Conservation (phyloP, 2,113 vertebrate genomes). For the Edolisoma coerulescens region DNA sequence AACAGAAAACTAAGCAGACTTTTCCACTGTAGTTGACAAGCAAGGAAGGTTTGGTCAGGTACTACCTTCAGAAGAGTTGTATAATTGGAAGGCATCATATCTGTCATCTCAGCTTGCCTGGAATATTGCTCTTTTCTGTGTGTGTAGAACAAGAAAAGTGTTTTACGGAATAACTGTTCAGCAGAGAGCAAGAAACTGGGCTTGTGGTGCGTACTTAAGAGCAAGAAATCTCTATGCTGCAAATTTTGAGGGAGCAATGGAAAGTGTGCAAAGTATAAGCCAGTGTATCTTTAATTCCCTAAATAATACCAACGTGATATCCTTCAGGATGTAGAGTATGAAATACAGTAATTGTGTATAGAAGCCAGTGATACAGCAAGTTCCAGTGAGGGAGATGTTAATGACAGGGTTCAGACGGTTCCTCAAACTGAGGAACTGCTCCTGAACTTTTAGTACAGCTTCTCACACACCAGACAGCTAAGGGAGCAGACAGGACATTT, state of each 20-base stretch:
- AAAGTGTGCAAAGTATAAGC: background rate
- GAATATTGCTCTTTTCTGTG: background rate
- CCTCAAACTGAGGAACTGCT: background rate
- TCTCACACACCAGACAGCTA: background rate
- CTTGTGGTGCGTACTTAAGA: background rate
- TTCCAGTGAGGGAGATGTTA: background rate
- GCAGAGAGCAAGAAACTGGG: background rate
- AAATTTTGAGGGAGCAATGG: background rate
- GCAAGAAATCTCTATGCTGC: background rate
- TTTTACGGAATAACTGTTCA: background rate
- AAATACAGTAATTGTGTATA: background rate
- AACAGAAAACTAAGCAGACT: background rate
- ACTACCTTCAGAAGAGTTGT: background rate
- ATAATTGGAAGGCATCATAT: background rate
- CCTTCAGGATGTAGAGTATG: background rate
- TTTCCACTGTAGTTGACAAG: background rate
- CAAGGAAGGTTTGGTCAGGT: background rate
- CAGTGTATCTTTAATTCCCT: background rate
- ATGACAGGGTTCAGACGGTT: background rate
- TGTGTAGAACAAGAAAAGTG: background rate
- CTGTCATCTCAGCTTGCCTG: background rate
- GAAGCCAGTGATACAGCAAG: background rate
- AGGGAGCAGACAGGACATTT: background rate
- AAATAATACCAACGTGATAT: background rate
- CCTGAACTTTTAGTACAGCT: background rate